Evolutionary conservation across 2,797 vertebrate genomes (phyloP), one percentile per base, ranked within the genome.

Genomic region (Ciconia nigra): DNA sequence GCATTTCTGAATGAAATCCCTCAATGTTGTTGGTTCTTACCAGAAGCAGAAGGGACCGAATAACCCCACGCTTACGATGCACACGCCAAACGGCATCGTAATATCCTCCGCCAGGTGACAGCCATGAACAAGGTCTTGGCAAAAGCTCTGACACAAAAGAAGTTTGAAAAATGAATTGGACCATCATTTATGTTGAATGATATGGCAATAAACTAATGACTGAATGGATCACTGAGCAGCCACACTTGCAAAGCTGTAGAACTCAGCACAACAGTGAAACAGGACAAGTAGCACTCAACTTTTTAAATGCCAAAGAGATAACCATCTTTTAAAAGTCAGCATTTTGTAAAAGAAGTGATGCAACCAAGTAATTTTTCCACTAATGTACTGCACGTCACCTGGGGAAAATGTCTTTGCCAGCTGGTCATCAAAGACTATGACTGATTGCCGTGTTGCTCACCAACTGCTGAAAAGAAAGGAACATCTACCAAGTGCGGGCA

Each of bases 81-180:
- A 89, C 15, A 4, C 11, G 46, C 85, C 77, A 92, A 83, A 69
- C 1, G 0, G 83, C 54, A 76, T 89, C 0, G 0, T 93, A 62
- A 91, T 92, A 70, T 89, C 79, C 51, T 92, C 93, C 92, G 83
- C 78, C 86, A 89, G 80, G 58, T 87, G 89, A 89, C 90, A 97
- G 86, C 28, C 3, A 86, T 82, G 86, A 97, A 83, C 80, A 96
- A 96, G 76, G 79, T 94, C 95, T 96, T 96, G 91, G 83, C 91
- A 96, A 97, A 97, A 96, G 15, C 65, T 91, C 62, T 31, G 33
- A 91, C 8, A n/a, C 55, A 88, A 58, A 94, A 93, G 72, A 93
- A 94, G 65, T 57, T 96, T 96, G 25, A 67, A 46, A 95, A 97
- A 91, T 96, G 44, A 96, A 83, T 72, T 65, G 37, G 33, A 65